phyloP scores from a whole-genome alignment of 1,140 invertebrate genomes.

The Pachypeltis micranthus region DNA sequence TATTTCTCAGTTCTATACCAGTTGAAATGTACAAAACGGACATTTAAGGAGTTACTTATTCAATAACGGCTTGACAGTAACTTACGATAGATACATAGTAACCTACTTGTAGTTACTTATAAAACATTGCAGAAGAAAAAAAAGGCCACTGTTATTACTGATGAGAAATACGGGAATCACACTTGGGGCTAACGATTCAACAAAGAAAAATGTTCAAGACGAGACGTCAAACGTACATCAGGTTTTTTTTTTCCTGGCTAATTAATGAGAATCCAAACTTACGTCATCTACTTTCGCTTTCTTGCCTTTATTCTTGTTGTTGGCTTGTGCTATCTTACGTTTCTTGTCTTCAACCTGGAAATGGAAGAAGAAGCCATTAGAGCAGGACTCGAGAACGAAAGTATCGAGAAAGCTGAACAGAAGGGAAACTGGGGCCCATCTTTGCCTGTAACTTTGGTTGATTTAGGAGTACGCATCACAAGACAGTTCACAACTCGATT shows the following conservation, averaged over 20 bases:
- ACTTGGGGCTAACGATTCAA: neutral
- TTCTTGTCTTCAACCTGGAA: slow-evolving; percentile 29
- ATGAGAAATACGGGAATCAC: neutral
- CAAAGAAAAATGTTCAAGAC: neutral
- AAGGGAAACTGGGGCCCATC: too few relatives aligned
- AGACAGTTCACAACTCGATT: too few relatives aligned
- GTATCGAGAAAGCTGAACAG: too few relatives aligned
- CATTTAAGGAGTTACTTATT: too few relatives aligned
- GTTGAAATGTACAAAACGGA: too few relatives aligned
- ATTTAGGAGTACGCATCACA: too few relatives aligned
- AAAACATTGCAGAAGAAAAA: neutral
- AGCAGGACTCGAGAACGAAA: too few relatives aligned
- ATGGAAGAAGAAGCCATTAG: too few relatives aligned
- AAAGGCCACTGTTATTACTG: neutral
- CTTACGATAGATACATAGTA: neutral
- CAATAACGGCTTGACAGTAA: too few relatives aligned
- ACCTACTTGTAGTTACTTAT: neutral
- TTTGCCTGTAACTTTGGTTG: too few relatives aligned
- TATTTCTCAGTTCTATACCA: too few relatives aligned
- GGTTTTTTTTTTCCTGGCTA: too few relatives aligned
- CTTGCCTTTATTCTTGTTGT: slow-evolving; percentile 21
- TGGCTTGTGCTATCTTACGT: slow-evolving; percentile 27
- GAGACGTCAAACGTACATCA: neutral
- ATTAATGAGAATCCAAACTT: neutral
- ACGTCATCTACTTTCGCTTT: slow-evolving; percentile 21